These are phyloP conservation scores for Galagoides demidoff DNA, from an alignment of 2,797 vertebrate genomes.

Conservation along the genomic window DNA sequence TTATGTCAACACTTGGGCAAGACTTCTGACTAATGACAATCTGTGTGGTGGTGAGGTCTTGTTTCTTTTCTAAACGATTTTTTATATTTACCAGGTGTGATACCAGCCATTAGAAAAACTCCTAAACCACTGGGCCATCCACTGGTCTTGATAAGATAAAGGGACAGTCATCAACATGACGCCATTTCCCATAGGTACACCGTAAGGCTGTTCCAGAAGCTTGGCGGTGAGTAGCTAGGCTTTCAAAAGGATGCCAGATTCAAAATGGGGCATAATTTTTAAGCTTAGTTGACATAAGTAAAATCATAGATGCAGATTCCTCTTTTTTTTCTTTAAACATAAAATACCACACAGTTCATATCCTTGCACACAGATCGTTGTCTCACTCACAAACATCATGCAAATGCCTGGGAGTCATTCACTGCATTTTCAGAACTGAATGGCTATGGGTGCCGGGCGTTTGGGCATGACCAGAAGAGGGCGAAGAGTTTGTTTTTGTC, in stretches of 20 bases:
- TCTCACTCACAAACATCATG: fast-evolving
- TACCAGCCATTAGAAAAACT: background rate
- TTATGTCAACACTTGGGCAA: background rate
- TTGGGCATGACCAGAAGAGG: background rate
- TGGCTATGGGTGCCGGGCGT: background rate
- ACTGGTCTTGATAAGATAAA: background rate
- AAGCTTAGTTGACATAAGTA: slow-evolving; percentile 22
- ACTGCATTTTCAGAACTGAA: background rate
- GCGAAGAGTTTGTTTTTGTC: background rate
- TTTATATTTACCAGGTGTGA: slow-evolving; percentile 16
- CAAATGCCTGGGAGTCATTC: background rate
- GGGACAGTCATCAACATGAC: background rate
- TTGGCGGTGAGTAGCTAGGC: background rate
- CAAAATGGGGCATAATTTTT: slow-evolving; percentile 1
- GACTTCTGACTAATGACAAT: background rate
- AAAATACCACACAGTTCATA: background rate
- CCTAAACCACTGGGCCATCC: background rate
- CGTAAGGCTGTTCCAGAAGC: background rate
- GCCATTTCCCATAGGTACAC: background rate
- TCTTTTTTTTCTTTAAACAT: background rate
- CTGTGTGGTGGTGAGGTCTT: background rate
- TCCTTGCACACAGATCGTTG: background rate
- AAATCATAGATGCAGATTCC: background rate
- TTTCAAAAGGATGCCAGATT: slow-evolving; percentile 33
- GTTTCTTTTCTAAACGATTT: background rate